phyloP scores from a whole-genome alignment of 2,888 invertebrate genomes.

The Chrysolina oricalcia region DNA sequence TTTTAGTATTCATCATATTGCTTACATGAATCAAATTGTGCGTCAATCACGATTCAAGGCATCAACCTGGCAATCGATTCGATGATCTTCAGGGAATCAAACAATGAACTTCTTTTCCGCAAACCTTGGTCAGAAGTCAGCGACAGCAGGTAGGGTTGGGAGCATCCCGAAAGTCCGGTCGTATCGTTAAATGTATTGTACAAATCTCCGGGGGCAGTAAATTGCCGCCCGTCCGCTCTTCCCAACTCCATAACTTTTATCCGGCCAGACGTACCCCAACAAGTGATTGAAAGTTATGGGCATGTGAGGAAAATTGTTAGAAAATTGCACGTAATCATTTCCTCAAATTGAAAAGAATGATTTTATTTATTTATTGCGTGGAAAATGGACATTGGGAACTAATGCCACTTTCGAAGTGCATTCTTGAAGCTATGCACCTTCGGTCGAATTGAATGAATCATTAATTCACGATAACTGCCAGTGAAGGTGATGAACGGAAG shows the following conservation, averaged over 20 bases:
- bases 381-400: slow-evolving; percentile 2
- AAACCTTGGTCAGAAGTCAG: slow-evolving; percentile 12
- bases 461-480: neutral
- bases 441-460: neutral
- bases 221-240: slow-evolving; percentile 32
- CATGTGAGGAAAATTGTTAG: slow-evolving; percentile 28
- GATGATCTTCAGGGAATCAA: slow-evolving; percentile 15
- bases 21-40: no score
- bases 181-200: slow-evolving; percentile 44
- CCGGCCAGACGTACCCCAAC: slow-evolving; percentile 27
- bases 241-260: slow-evolving; percentile 34
- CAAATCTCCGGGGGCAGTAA: slow-evolving; percentile 41
- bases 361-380: slow-evolving; percentile 13
- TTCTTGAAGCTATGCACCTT: neutral
- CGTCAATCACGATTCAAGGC: neutral
- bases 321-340: slow-evolving; percentile 34
- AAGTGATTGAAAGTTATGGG: slow-evolving; percentile 40
- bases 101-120: slow-evolving; percentile 22
- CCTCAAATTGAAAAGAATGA: slow-evolving; percentile 33
- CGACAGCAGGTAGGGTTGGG: neutral
- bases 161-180: slow-evolving; percentile 32
- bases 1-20: no score
- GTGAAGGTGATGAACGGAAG: no score
- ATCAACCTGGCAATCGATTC: neutral
- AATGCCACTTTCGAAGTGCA: slow-evolving; percentile 1